These are phyloP conservation scores for Calycopis cecrops DNA, from an alignment of 1,140 invertebrate genomes.

Conservation along the genomic window DNA sequence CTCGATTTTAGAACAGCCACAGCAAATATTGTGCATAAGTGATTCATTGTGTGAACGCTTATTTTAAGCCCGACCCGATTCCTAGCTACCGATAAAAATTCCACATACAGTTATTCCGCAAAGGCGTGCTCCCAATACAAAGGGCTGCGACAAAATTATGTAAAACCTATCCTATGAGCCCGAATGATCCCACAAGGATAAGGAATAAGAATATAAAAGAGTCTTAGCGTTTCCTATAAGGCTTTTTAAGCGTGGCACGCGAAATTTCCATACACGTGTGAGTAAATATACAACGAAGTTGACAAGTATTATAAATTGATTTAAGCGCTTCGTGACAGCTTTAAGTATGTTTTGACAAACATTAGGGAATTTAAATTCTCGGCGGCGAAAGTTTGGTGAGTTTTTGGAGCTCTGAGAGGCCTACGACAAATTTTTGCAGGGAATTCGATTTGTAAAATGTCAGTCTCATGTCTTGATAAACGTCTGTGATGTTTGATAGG, in stretches of 20 bases:
- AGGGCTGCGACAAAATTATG: conserved; percentile 63
- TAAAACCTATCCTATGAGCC: conserved; percentile 65
- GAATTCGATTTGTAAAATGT: conserved; percentile 14
- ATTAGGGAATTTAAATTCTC: conserved; percentile 64
- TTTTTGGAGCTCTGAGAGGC: conserved; percentile 39
- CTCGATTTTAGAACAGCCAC: conserved; percentile 48
- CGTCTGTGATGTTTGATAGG: conserved; percentile 1
- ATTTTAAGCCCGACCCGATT: conserved; percentile 2
- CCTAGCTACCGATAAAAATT: conserved; percentile 39
- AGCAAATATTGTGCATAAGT: conserved; percentile 40
- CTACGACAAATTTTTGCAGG: conserved; percentile 17
- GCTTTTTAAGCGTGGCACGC: conserved; percentile 51
- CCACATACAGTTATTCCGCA: conserved; percentile 35
- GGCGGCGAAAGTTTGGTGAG: conserved; percentile 43
- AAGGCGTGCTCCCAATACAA: conserved; percentile 47
- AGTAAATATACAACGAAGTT: conserved; percentile 57
- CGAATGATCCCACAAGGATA: conserved; percentile 69
- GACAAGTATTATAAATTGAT: conserved; percentile 69
- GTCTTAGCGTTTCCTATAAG: conserved; percentile 65
- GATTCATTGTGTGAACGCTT: conserved; percentile 39
- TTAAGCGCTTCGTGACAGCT: conserved; percentile 67
- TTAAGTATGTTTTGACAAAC: conserved; percentile 71
- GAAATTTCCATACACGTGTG: conserved; percentile 56
- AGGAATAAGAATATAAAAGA: conserved; percentile 69
- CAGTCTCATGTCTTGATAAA: conserved; percentile 4